These are phyloP conservation scores for Euphonia xanthogaster DNA, from an alignment of 2,797 vertebrate species.

Conservation along the genomic window DNA sequence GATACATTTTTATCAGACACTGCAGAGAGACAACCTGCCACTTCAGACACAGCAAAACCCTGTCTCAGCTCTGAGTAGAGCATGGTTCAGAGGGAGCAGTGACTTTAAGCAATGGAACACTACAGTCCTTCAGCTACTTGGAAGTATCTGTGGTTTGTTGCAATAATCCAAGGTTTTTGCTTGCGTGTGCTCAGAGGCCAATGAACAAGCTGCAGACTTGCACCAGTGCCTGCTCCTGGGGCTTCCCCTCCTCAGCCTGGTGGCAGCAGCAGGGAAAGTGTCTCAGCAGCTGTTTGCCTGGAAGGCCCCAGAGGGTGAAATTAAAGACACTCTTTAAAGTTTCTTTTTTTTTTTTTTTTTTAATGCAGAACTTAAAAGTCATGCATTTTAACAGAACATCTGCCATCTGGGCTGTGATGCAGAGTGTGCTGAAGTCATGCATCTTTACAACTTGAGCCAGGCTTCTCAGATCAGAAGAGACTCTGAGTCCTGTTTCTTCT, in stretches of 20 bases:
- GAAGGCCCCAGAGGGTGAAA: conserved; percentile 17
- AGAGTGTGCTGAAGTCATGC: background rate
- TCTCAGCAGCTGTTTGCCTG: background rate
- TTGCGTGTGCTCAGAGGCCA: background rate
- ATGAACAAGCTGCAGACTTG: rapidly evolving
- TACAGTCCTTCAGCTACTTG: background rate
- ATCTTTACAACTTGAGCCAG: background rate
- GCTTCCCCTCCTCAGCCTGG: background rate
- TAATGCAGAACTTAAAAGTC: background rate
- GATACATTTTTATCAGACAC: background rate
- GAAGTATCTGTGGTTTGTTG: background rate
- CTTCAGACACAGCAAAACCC: background rate
- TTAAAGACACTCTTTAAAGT: background rate
- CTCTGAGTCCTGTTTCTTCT: background rate
- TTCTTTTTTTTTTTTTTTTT: background rate
- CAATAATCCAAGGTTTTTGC: background rate
- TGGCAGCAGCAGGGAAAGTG: background rate
- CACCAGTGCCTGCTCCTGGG: rapidly evolving
- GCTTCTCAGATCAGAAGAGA: background rate
- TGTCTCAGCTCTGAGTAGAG: background rate
- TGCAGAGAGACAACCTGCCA: background rate
- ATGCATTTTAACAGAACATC: background rate
- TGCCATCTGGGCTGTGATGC: background rate
- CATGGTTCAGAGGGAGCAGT: background rate
- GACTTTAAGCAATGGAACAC: background rate